Evolutionary conservation across 2,888 invertebrate species (phyloP).

Genomic region (Fragum sueziense): DNA sequence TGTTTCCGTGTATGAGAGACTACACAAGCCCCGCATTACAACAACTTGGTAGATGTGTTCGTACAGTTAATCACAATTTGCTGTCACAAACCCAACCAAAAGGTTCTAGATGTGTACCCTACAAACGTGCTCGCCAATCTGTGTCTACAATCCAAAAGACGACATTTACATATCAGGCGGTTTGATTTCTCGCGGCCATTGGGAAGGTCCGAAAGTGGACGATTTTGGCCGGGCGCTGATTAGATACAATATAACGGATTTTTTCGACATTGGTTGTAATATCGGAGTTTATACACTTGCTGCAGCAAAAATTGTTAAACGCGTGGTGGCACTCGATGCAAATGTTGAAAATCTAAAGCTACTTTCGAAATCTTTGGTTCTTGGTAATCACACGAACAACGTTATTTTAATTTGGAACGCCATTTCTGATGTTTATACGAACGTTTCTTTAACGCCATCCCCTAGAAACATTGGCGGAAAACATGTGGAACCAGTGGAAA

Average conservation of each 20-base stretch:
- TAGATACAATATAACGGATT: neutral
- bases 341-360: constrained; percentile 32
- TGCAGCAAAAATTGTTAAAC: constrained; percentile 45
- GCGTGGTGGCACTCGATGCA: constrained; percentile 55
- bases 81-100: neutral
- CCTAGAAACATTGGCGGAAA: neutral
- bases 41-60: neutral
- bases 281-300: constrained; percentile 56
- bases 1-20: too few species aligned
- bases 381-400: constrained; percentile 36
- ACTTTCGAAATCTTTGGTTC: constrained; percentile 43
- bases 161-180: neutral
- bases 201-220: neutral
- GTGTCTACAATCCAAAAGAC: neutral
- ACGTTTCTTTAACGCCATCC: constrained; percentile 31
- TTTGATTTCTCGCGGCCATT: neutral
- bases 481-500: neutral
- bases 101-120: neutral
- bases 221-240: neutral
- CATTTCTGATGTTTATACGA: constrained; percentile 49
- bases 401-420: constrained; percentile 61
- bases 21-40: neutral
- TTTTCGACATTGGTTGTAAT: constrained; percentile 62
- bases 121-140: neutral
- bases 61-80: neutral